phyloP scores from a whole-genome alignment of 2,888 invertebrate species.

The Amphipoea lucens region DNA sequence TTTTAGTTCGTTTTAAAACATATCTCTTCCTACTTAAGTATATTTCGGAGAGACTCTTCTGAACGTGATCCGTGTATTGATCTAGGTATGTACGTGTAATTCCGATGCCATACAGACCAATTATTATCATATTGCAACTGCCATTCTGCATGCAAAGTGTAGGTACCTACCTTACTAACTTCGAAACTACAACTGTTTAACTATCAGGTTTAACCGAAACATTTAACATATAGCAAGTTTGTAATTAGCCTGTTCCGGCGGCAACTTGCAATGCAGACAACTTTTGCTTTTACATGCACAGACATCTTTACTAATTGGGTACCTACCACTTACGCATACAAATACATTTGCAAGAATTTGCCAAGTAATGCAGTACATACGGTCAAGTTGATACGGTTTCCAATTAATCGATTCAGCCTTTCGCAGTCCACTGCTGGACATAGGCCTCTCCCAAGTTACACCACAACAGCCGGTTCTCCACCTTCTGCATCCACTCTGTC shows the following conservation, averaged over 20 bases:
- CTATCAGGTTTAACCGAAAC: neutral
- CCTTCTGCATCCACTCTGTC: no score
- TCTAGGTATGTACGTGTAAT: no score
- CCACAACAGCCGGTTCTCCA: neutral
- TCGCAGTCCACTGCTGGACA: no score
- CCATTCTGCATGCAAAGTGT: conserved; percentile 8
- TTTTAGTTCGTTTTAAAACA: neutral
- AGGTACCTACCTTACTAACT: neutral
- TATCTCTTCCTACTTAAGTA: neutral
- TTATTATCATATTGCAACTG: neutral
- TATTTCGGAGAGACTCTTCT: neutral
- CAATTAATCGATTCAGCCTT: neutral
- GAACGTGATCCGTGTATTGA: neutral
- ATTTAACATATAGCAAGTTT: conserved; percentile 14
- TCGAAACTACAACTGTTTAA: conserved; percentile 10
- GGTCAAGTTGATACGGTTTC: neutral
- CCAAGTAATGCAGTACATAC: no score
- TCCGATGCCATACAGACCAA: neutral
- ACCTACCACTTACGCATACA: no score
- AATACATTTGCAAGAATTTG: neutral
- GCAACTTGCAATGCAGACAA: neutral
- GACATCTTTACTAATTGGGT: neutral
- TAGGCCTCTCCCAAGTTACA: neutral
- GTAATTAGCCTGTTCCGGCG: conserved; percentile 26
- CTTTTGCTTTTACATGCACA: neutral